Percentiles rank a stretch among this genome's conserved stretches.
phyloP scores from a whole-genome alignment of 2,888 invertebrate genomes.

The Stegana nigrithorax region DNA sequence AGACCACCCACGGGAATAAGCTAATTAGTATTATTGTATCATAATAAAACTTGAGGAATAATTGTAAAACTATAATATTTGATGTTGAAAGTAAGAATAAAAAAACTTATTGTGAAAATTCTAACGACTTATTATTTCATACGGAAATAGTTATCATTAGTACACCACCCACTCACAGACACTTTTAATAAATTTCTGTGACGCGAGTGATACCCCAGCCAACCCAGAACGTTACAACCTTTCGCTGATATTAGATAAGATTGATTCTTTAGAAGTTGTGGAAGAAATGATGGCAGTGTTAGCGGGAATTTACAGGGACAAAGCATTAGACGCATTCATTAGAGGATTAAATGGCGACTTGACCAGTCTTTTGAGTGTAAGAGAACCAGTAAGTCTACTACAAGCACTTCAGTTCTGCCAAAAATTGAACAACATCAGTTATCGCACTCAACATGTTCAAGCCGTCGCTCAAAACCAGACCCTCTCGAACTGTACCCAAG shows the following conservation, averaged over 20 bases:
- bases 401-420: background rate
- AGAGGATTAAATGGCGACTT: slow-evolving; percentile 15
- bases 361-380: background rate
- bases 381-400: background rate
- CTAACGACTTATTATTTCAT: too few species aligned
- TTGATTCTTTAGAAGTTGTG: slow-evolving; percentile 11
- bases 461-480: background rate
- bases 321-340: slow-evolving; percentile 17
- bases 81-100: too few species aligned
- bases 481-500: background rate
- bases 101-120: too few species aligned
- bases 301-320: slow-evolving; percentile 10
- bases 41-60: too few species aligned
- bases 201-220: too few species aligned
- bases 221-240: too few species aligned
- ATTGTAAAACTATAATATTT: too few species aligned
- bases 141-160: too few species aligned
- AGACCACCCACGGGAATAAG: too few species aligned
- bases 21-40: too few species aligned
- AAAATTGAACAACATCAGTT: background rate
- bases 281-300: slow-evolving; percentile 1
- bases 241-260: slow-evolving; percentile 16
- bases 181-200: too few species aligned
- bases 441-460: background rate
- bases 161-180: too few species aligned